Base-by-base conservation (phyloP, 2,888 invertebrate genomes). In the Cremastinae sp. region DNA sequence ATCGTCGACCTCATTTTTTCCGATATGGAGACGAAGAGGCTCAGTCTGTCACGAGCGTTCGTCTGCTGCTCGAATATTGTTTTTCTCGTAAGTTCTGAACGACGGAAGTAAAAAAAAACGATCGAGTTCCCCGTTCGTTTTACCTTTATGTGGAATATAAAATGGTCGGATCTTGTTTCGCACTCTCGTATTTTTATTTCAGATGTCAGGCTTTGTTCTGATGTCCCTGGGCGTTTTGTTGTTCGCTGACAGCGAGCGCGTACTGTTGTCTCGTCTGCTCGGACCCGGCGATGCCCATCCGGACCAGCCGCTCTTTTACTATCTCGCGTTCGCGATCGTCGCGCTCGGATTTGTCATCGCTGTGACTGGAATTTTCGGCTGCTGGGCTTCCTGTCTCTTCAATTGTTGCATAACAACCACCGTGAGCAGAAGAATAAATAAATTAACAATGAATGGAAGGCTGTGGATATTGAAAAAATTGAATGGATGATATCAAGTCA, bases 311-410 rank as follows among this genome's bases (percentile, higher is more conserved):
- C 91, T 96, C 10, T 93, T 96, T 83, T 94, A 95, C 86, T 96
- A 96, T 85, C 91, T 95, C 5, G 93, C 95, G 0, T 91, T 96
- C 58, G 94, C 93, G 1, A 88, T 95, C 59, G 91, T 95, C n/a
- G 91, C 92, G 0, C 91, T 94, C 0, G 96, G 96, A 0, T 91
- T 96, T 65, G 88, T 93, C 39, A 92, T 95, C 61, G 93, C 94
- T 65, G 91, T 93, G 4, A 92, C 93, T 0, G 93, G 95, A 2
- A 93, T 96, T 53, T 89, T 96, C 16, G 96, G 96, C 56, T 96
- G 95, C 88, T 96, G 96, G 95, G 95, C 95, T 0, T 93, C 94
- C 0, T 95, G 95, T 83, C 91, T 95, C 82, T 93, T 94, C 79
- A 95, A 94, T 83, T 95, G 94, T 84, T 93, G 93, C 81, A 92